Base-by-base conservation (phyloP, 2,888 invertebrate species). In the Catocala sponsa region DNA sequence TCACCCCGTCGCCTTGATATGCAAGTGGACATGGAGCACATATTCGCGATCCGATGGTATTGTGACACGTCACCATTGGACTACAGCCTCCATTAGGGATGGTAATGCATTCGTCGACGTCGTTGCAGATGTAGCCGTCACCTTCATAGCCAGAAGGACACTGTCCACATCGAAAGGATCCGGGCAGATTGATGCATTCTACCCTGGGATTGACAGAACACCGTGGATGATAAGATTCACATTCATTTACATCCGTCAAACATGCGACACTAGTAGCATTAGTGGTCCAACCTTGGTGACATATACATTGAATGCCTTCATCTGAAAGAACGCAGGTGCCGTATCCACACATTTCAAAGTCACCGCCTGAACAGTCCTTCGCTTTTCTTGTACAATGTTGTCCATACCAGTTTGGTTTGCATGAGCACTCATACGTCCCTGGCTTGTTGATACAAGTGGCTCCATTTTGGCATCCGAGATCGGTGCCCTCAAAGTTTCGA, bases 71-170 rank as follows among this genome's bases (percentile, higher is more conserved):
- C 0, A 99, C 99, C 77, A 95, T 89, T 0, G 99, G 98, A 72
- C 94, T 99, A 87, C 99, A 99, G 5, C 99, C 99, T 0, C 99
- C 99, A 81, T 98, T 97, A 82, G 98, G 98, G 77, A 97, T 96
- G 0, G 92, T 88, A 13, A 95, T 89, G 85, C 99, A 99, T 91
- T 99, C 99, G 84, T 99, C 96, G 55, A 99, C 95, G 85, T 99
- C 99, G 2, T 93, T 91, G 83, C 99, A 99, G 47, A 95, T 95
- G 80, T 96, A 96, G 0, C 99, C 99, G 88, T 98, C 98, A 38
- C 99, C 99, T 58, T 96, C 96, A 79, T 97, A 98, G 2, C 99
- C 98, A 75, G 92, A 80, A 0, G 99, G 98, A 89, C 99, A 99
- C n/a, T 95, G 95, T 0, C 97, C 98, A 85, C 99, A 99, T 62